Evolutionary conservation across 2,888 invertebrate species (phyloP).

Genomic region (Agonopterix heracliana): DNA sequence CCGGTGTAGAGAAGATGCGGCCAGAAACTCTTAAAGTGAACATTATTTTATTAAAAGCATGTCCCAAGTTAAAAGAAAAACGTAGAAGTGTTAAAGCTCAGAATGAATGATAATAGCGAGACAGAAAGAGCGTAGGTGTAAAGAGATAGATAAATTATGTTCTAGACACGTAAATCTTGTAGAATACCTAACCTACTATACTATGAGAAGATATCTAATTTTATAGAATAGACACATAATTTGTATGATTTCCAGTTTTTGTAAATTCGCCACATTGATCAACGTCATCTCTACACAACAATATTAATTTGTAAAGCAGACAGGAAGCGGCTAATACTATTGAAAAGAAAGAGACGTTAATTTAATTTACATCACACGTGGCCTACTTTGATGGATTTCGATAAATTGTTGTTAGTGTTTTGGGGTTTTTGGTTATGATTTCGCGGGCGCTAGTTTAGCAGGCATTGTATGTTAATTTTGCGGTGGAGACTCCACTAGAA

Average conservation of each 20-base stretch:
- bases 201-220: no score
- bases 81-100: no score
- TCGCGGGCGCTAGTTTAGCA: slow-evolving; percentile 30
- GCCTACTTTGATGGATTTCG: slow-evolving; percentile 21
- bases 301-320: slow-evolving; percentile 24
- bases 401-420: slow-evolving; percentile 19
- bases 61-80: no score
- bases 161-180: no score
- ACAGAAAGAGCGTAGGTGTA: no score
- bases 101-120: no score
- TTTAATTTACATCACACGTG: slow-evolving; percentile 31
- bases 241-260: slow-evolving; percentile 10
- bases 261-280: slow-evolving; percentile 23
- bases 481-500: slow-evolving; percentile 14
- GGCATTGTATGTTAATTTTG: slow-evolving; percentile 49
- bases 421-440: slow-evolving; percentile 30
- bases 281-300: slow-evolving; percentile 19
- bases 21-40: no score
- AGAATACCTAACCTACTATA: no score
- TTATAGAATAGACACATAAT: slow-evolving; percentile 7
- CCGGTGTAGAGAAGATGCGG: no score
- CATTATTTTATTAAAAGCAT: no score
- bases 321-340: slow-evolving; percentile 30
- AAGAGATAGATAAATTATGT: no score
- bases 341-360: slow-evolving; percentile 29